phyloP scores from a whole-genome alignment of 2,113 vertebrate genomes.

The Spheniscus mendiculus region DNA sequence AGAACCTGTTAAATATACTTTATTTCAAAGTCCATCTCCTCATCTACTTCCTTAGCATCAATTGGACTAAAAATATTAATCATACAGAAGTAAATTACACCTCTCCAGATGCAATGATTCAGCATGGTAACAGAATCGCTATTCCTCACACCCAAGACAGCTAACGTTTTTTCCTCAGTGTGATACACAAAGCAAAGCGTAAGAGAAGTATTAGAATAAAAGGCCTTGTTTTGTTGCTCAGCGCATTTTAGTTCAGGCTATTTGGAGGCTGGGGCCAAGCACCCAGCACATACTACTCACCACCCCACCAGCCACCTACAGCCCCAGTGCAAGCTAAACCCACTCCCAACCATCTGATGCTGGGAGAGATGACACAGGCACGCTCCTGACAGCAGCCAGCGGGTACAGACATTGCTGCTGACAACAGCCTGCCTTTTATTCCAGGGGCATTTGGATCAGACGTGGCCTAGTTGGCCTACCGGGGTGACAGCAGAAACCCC shows the following conservation, averaged over 20 bases:
- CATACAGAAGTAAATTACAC: background rate
- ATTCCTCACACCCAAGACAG: fast-evolving
- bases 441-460: background rate
- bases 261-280: background rate
- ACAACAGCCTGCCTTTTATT: background rate
- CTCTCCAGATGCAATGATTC: background rate
- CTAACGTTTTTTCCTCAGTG: fast-evolving
- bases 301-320: background rate
- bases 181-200: background rate
- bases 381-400: background rate
- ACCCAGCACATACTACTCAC: background rate
- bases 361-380: background rate
- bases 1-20: background rate
- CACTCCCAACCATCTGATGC: background rate
- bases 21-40: background rate
- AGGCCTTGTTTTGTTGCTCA: background rate
- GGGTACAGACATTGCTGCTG: fast-evolving
- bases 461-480: fast-evolving
- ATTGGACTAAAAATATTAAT: too few species aligned
- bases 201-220: fast-evolving
- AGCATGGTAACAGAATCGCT: background rate
- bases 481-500: fast-evolving
- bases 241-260: background rate
- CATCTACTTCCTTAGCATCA: background rate
- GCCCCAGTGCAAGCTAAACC: background rate